Conservation (phyloP, 2,888 invertebrate genomes). For the Athalia circularis region DNA sequence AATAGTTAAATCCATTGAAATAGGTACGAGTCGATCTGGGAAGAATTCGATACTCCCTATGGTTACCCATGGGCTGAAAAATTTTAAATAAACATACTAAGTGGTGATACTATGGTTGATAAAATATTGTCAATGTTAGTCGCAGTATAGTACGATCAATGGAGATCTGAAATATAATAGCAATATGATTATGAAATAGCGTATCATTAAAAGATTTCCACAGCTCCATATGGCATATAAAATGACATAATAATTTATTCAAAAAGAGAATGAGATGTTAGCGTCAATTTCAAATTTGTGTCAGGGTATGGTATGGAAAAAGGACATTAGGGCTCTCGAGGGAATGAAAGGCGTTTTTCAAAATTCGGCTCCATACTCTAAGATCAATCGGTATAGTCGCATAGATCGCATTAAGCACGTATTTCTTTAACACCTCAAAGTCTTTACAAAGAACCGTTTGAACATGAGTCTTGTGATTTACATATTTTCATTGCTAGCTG, state of each 20-base stretch:
- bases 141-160: not conserved
- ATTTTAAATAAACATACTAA: not conserved
- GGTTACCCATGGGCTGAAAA: too few relatives aligned
- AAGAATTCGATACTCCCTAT: not conserved
- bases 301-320: too few relatives aligned
- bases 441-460: not conserved
- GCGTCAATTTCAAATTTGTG: too few relatives aligned
- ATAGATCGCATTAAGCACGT: not conserved
- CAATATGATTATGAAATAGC: not conserved
- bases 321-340: too few relatives aligned
- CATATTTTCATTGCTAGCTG: conserved; percentile 22
- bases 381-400: too few relatives aligned
- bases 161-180: not conserved
- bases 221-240: not conserved
- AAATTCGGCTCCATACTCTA: too few relatives aligned
- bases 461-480: conserved; percentile 11
- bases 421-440: not conserved
- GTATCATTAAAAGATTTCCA: conserved; percentile 5
- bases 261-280: too few relatives aligned
- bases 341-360: too few relatives aligned
- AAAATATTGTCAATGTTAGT: not conserved
- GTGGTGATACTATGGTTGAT: not conserved
- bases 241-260: not conserved
- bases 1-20: conserved; percentile 30
- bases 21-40: conserved; percentile 3